Base-by-base conservation (phyloP, 2,797 vertebrate species). In the Triplophysa yarkandensis region DNA sequence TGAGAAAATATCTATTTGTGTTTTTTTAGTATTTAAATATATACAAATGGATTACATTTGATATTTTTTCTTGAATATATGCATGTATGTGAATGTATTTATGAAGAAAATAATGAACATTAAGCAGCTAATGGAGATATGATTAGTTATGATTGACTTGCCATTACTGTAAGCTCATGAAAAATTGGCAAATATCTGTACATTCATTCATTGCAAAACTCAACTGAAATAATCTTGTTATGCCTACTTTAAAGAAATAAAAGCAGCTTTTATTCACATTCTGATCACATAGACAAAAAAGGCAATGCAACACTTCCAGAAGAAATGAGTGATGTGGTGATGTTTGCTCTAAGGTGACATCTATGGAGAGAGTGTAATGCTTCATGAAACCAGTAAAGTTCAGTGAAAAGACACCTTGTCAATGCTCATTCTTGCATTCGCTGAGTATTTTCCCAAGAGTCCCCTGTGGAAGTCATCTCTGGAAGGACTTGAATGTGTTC, bases 391-490 rank as follows among this genome's bases (percentile, higher is more conserved):
- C 39, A 16, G 27, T 74, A 21, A 34, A 44, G 50, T 74, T 74
- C 36, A 44, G 44, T 65, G 41, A 65, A 46, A 67, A 46, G 63
- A 74, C 63, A 60, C 41, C 52, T 19, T 74, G 63, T 67, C 72
- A 60, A 21, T 65, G 62, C 55, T 67, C 63, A 67, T 58, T 67
- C 54, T 41, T 48, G 57, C 48, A 48, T 67, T 74, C 36, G 14
- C 50, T 41, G 39, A 19, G 27, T 19, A 57, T 65, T 74, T 46
- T 32, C 19, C 54, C 50, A 25, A 28, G 55, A 27, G 34, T 60
- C 28, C 34, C 69, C 62, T 28, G 25, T 73, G 63, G 44, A 67
- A 63, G 44, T 60, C 41, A 70, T 25, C 41, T 48, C 48, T 34
- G 16, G 23, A 25, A 70, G 30, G 30, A 27, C 36, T 70, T 74